Evolutionary conservation across 2,797 vertebrate genomes (phyloP).

Genomic region (Danio kyathit): DNA sequence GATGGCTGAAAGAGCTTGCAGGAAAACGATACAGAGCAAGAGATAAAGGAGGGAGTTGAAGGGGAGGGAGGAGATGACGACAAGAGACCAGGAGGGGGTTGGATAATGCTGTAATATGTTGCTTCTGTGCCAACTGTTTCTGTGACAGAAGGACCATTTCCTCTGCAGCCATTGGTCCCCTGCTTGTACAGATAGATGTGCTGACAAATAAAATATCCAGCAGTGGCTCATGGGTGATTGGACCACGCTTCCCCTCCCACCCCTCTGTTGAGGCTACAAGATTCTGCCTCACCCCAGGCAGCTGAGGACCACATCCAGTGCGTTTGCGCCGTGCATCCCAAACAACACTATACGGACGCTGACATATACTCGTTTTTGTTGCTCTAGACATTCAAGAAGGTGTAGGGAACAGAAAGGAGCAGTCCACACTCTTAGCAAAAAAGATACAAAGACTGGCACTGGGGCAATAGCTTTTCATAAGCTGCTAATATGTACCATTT

Average conservation of each 20-base stretch:
- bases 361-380: background rate
- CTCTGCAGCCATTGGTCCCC: slow-evolving; percentile 78
- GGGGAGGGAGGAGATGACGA: slow-evolving; percentile 76
- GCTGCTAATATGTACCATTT: too few relatives aligned
- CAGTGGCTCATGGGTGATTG: slow-evolving; percentile 44
- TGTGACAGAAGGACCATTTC: slow-evolving; percentile 81
- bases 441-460: too few relatives aligned
- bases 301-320: slow-evolving; percentile 32
- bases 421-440: background rate
- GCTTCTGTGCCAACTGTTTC: slow-evolving; percentile 87
- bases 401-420: background rate
- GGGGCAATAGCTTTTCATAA: too few relatives aligned
- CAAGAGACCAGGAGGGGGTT: slow-evolving; percentile 77
- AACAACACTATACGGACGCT: background rate
- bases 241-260: slow-evolving; percentile 49
- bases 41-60: slow-evolving; percentile 51
- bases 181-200: slow-evolving; percentile 70
- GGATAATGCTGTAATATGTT: slow-evolving; percentile 82
- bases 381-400: background rate
- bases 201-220: slow-evolving; percentile 70
- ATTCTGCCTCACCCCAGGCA: slow-evolving; percentile 37
- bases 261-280: slow-evolving; percentile 37
- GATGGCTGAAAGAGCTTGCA: slow-evolving; percentile 66
- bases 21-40: slow-evolving; percentile 37
- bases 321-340: slow-evolving; percentile 12